Evolutionary conservation across 2,888 invertebrate genomes (phyloP).

Genomic region (Acheta domesticus): DNA sequence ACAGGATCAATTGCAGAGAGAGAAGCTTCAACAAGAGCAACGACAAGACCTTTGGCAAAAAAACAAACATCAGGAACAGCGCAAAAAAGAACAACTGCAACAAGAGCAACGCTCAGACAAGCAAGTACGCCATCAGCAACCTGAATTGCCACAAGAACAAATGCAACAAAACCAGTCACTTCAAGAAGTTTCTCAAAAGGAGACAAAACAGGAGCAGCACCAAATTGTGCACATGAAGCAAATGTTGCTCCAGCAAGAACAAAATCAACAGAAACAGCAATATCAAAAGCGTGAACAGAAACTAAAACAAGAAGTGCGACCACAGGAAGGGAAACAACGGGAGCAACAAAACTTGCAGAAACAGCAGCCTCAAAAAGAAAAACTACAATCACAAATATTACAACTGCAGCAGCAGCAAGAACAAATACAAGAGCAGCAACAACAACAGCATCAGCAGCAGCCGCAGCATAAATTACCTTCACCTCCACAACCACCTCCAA

Average conservation of each 20-base stretch:
- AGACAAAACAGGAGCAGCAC: not conserved
- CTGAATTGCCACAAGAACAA: not conserved
- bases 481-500: not conserved
- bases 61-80: not conserved
- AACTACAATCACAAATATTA: not conserved
- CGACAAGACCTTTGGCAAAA: not conserved
- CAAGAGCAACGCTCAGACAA: not conserved
- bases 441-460: constrained; percentile 30
- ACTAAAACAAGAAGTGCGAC: not conserved
- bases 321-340: not conserved
- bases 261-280: not conserved
- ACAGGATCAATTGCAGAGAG: no score
- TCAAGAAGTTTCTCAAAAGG: not conserved
- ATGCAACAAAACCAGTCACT: not conserved
- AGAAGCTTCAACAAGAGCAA: not conserved
- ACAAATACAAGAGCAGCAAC: constrained; percentile 22
- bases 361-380: not conserved
- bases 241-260: not conserved
- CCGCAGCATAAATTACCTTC: constrained; percentile 24
- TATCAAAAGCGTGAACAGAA: not conserved
- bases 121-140: not conserved
- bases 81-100: not conserved
- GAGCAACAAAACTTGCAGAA: not conserved
- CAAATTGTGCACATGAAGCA: not conserved
- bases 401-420: constrained; percentile 21